Base-by-base conservation (phyloP, 2,797 vertebrate genomes). In the Gymnothorax javanicus region DNA sequence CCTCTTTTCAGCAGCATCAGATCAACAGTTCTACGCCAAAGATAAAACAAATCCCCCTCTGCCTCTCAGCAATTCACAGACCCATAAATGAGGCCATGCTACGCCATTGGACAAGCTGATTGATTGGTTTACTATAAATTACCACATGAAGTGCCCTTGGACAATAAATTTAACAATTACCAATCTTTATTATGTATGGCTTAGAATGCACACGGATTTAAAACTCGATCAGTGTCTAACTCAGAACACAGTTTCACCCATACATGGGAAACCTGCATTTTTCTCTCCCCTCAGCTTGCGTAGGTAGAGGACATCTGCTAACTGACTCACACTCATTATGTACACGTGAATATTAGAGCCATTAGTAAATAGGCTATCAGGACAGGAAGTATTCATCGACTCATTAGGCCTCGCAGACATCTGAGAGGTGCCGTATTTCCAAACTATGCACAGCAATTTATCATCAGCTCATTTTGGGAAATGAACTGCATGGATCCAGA, bases 1-100 rank as follows among this genome's bases (percentile, higher is more conserved):
- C 43, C 20, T 4, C 20, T 9, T 17, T 20, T 77, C 43, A 17
- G 73, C 73, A 50, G 9, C 33, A 13, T 7, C 73, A 79, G 20
- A 50, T 79, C 75, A 79, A 58, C 0, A 88, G 73, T 54, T 82
- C 64, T 57, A 33, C 77, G 85, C 15, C 11, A 83, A 85, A 85
- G 43, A 82, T 83, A 75, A 75, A 75, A 75, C 71, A 17, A 20
- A 9, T 71, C 33, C 27, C 33, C 50, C 73, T 75, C 33, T 75
- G 33, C 73, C 33, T 25, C 17, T 20, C 33, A 25, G 33, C 17
- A 75, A 75, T 50, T 75, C 73, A 75, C 43, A 75, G 73, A 75
- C 73, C 27, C 33, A 15, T 43, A 75, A 75, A 75, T 50, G 73
- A 56, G 25, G 27, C 82, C 82, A 83, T 7, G 2, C 25, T 20